A percentile compares a stretch with the other conserved stretches of the same genome.
Evolutionary conservation across 2,888 invertebrate species (phyloP).

Genomic region (Rhimphoctona megacephalus): DNA sequence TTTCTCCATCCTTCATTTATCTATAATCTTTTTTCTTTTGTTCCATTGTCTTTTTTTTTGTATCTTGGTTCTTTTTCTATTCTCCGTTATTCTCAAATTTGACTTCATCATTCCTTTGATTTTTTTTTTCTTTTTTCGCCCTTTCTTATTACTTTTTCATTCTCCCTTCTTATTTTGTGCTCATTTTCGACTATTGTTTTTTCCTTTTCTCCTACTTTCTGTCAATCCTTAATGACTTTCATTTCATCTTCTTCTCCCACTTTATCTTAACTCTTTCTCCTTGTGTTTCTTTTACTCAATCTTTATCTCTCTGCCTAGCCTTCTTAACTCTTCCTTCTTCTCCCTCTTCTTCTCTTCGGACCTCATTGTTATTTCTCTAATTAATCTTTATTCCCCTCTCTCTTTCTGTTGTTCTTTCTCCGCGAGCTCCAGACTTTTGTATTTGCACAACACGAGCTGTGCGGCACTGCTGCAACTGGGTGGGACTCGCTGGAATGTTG

Average conservation of each 20-base stretch:
- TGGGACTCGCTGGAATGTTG: constrained; percentile 31
- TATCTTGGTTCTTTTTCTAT: not conserved
- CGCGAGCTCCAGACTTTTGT: not conserved
- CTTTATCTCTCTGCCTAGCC: not conserved
- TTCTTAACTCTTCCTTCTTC: not conserved
- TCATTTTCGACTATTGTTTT: not conserved
- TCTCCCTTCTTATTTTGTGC: not conserved
- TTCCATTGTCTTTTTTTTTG: not conserved
- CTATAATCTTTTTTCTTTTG: not conserved
- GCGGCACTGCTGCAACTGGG: constrained; percentile 37
- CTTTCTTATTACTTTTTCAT: not conserved
- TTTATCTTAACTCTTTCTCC: not conserved
- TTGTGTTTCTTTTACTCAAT: not conserved
- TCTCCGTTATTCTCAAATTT: not conserved
- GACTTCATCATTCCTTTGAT: not conserved
- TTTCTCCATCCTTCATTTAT: not conserved
- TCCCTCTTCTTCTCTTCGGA: not conserved
- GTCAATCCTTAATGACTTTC: not conserved
- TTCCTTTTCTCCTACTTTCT: not conserved
- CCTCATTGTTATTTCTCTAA: not conserved
- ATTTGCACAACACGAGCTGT: constrained; percentile 35
- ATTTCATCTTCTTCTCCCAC: not conserved
- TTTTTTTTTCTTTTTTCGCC: not conserved
- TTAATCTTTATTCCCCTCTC: not conserved
- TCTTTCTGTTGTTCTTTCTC: constrained; percentile 5